phyloP scores from a whole-genome alignment of 2,888 invertebrate species.

The Polietes domitor region DNA sequence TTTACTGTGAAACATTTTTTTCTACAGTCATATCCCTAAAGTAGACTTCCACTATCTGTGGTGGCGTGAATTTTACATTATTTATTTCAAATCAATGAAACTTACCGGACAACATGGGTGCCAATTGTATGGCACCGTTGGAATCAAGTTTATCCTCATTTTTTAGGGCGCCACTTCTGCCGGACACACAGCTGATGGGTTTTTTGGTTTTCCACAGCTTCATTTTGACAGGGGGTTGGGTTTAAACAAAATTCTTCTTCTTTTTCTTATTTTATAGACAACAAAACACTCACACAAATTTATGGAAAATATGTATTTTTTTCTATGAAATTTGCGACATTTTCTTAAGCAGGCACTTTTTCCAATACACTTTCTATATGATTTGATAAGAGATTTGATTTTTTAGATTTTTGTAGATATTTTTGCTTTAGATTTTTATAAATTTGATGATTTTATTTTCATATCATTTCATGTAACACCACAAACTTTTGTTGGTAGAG shows the following conservation, averaged over 20 bases:
- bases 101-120: constrained; percentile 79
- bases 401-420: constrained; percentile 18
- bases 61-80: too few relatives aligned
- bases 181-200: constrained; percentile 80
- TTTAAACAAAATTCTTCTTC: neutral
- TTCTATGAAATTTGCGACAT: constrained; percentile 13
- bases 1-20: too few relatives aligned
- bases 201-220: constrained; percentile 81
- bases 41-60: too few relatives aligned
- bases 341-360: constrained; percentile 24
- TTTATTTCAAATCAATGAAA: constrained; percentile 12
- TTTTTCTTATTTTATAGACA: neutral
- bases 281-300: neutral
- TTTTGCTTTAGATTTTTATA: constrained; percentile 31
- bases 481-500: constrained; percentile 23
- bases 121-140: constrained; percentile 76
- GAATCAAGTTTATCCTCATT: constrained; percentile 74
- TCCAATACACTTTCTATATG: neutral
- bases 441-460: constrained; percentile 7
- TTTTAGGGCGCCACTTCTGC: constrained; percentile 76
- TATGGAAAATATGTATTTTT: neutral
- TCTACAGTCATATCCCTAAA: too few relatives aligned
- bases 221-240: constrained; percentile 71
- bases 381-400: neutral
- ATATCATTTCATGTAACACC: constrained; percentile 11